phyloP scores from a whole-genome alignment of 2,113 vertebrate species.

The Ciconia boyciana region DNA sequence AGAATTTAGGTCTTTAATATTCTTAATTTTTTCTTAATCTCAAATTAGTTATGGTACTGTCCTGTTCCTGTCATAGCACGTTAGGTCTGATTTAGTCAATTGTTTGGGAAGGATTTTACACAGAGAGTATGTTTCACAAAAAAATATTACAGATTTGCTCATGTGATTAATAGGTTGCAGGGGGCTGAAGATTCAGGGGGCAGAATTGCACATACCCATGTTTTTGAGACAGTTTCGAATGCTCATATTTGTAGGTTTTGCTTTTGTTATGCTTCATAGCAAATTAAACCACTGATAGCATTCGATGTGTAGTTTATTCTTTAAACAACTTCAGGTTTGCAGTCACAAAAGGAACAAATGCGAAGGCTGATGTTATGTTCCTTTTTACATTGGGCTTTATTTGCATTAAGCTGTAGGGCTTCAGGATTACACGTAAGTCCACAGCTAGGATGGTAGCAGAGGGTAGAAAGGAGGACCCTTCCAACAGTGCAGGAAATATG shows the following conservation, averaged over 20 bases:
- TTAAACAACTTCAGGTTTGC: neutral
- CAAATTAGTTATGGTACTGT: neutral
- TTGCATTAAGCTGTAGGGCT: neutral
- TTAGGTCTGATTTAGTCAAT: neutral
- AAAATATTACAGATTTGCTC: neutral
- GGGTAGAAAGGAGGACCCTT: neutral
- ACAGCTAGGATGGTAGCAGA: neutral
- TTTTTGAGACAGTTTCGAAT: neutral
- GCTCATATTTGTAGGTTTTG: neutral
- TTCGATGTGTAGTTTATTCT: neutral
- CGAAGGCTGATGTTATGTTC: neutral
- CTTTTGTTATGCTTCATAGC: neutral
- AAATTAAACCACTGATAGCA: neutral
- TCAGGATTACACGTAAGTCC: neutral
- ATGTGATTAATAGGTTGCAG: neutral
- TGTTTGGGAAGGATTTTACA: neutral
- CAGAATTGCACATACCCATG: neutral
- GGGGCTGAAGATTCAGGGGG: neutral
- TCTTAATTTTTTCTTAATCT: neutral
- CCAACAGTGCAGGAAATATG: rapidly evolving
- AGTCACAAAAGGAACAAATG: neutral
- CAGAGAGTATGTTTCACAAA: neutral
- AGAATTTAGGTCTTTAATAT: neutral
- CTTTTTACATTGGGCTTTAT: neutral
- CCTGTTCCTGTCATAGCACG: neutral